Evolutionary conservation across 2,888 invertebrate genomes (phyloP), one percentile per base, ranked within the genome.

Genomic region (Epistrophe grossulariae): DNA sequence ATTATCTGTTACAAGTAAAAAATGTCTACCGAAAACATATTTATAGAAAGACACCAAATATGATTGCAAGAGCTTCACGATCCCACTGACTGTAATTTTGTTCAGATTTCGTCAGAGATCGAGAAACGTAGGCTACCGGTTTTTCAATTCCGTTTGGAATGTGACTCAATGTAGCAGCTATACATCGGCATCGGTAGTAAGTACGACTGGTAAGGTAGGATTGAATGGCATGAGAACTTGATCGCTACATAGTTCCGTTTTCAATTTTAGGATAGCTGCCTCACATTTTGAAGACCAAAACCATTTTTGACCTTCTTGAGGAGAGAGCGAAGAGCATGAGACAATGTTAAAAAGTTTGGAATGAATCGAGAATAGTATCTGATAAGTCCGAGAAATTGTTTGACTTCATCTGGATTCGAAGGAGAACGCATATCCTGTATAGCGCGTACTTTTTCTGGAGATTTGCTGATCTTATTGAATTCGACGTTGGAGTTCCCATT

Each of bases 301-400:
- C n/a, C 57, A 57, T 55, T 55, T 52, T 55, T 28, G 55, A 8
- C 8, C 28, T 55, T 55, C 28, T 55, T 28, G 3, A 57, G 35
- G 15, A 43, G 50, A 11, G 3, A 17, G 8, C 19, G 50, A 19
- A 50, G 10, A 50, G 9, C 50, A 50, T 50, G 17, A 10, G 17
- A 10, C 10, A 9, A 9, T 3, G 50, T 50, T 19, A 19, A 50
- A 1, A 50, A 50, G 19, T 50, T 19, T 17, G 50, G 50, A 50
- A 50, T 28, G 28, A 55, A 55, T 55, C 24, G 55, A 15, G 24
- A 55, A 6, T 55, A 55, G 2, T 55, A 28, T 13, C 28, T 31
- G 1, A 35, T n/a, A 57, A 28, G 52, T 24, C 24, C 52, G 0
- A 28, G 24, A 57, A 35, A 35, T 28, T 28, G 55, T 55, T 31